phyloP scores from a whole-genome alignment of 2,113 vertebrate species.

The Mus musculus region DNA sequence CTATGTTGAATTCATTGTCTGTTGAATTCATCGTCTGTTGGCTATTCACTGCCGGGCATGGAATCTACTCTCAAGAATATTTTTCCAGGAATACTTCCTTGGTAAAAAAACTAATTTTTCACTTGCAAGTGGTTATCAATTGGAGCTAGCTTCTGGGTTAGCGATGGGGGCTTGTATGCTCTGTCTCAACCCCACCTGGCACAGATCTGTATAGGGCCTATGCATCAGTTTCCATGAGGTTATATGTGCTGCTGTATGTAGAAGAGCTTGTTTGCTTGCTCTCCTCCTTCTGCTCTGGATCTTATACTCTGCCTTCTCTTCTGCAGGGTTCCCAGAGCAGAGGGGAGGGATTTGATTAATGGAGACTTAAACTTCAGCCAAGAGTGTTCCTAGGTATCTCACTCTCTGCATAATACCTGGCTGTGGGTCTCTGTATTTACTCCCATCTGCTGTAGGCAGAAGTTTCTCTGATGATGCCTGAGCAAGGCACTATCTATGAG shows the following conservation, averaged over 20 bases:
- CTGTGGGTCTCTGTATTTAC: neutral
- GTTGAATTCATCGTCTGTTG: neutral
- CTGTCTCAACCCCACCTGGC: no score
- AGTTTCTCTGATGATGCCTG: neutral
- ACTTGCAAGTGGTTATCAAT: neutral
- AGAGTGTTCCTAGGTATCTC: no score
- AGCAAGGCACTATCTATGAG: neutral
- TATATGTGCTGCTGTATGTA: neutral
- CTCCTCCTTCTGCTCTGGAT: neutral
- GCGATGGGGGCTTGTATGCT: no score
- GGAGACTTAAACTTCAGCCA: neutral
- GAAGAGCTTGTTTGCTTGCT: no score
- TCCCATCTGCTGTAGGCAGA: neutral
- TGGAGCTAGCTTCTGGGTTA: neutral
- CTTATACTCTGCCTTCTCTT: neutral
- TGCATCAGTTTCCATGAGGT: neutral
- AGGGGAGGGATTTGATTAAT: neutral
- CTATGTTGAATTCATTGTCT: neutral
- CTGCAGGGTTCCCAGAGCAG: neutral
- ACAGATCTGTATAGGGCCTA: no score
- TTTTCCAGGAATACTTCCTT: neutral
- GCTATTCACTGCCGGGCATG: neutral
- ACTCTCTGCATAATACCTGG: neutral
- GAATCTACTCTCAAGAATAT: neutral
- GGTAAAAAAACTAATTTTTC: neutral